Evolutionary conservation across 1,140 invertebrate species (phyloP).

Genomic region (Drosophila obscura): DNA sequence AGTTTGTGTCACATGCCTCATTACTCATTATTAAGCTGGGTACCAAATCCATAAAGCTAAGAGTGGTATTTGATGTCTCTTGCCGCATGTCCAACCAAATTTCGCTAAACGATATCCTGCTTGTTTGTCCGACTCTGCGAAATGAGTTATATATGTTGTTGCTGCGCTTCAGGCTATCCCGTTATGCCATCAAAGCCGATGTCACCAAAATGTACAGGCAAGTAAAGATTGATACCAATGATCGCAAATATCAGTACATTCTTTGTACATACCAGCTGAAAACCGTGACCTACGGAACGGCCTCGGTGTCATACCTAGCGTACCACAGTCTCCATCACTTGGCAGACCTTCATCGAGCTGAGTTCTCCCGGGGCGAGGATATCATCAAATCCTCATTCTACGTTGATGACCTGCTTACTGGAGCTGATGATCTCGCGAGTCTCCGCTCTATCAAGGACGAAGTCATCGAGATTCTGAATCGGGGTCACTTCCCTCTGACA

Average conservation of each 20-base stretch:
- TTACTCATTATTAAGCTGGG: too few relatives aligned
- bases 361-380: neutral
- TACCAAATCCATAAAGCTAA: too few relatives aligned
- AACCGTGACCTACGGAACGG: conserved; percentile 23
- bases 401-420: conserved; percentile 16
- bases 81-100: conserved; percentile 2
- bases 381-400: conserved; percentile 7
- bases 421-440: neutral
- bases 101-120: neutral
- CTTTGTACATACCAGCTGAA: conserved; percentile 52
- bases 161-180: neutral
- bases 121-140: neutral
- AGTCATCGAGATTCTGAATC: conserved; percentile 18
- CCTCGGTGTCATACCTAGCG: conserved; percentile 22
- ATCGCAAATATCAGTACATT: conserved; percentile 79
- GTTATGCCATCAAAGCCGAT: too few relatives aligned
- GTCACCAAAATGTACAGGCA: too few relatives aligned
- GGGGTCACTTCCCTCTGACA: conserved; percentile 1
- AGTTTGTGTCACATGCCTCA: too few relatives aligned
- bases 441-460: conserved; percentile 18
- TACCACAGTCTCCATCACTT: conserved; percentile 6
- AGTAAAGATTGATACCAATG: too few relatives aligned
- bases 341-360: neutral
- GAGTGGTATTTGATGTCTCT: conserved; percentile 68
- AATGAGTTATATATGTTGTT: neutral